These are phyloP conservation scores for Agrypnus murinus DNA, from an alignment of 2,888 invertebrate species.

Conservation along the genomic window DNA sequence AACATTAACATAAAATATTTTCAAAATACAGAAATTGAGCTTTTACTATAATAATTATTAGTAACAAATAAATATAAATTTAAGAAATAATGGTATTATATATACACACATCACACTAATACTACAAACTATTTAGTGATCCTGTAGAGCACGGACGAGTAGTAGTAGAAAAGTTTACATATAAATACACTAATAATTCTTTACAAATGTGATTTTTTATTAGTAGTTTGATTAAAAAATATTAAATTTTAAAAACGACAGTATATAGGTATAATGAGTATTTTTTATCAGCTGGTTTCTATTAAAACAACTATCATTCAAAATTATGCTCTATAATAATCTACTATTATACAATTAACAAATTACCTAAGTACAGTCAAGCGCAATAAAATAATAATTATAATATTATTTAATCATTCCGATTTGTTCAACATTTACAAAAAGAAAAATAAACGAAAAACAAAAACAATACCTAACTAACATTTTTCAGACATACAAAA, in stretches of 20 bases:
- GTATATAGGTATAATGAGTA: conserved; percentile 40
- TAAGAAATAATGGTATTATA: conserved; percentile 26
- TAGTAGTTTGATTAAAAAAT: conserved; percentile 19
- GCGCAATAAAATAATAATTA: conserved; percentile 21
- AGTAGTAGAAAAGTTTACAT: conserved; percentile 7
- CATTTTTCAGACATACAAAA: not conserved
- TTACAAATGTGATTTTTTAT: conserved; percentile 2
- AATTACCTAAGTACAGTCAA: conserved; percentile 39
- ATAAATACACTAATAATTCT: not conserved
- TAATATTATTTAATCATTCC: no score
- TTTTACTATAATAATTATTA: conserved; percentile 31
- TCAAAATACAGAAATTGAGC: conserved; percentile 23
- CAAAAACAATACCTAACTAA: not conserved
- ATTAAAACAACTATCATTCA: conserved; percentile 4
- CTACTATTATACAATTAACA: conserved; percentile 33
- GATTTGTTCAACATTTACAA: not conserved
- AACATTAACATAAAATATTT: conserved; percentile 24
- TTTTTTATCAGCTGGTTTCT: conserved; percentile 47
- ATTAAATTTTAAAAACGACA: conserved; percentile 15
- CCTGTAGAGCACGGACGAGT: no score
- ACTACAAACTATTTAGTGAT: conserved; percentile 12
- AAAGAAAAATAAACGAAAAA: not conserved
- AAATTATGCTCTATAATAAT: not conserved
- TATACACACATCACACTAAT: conserved; percentile 38
- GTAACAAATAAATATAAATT: conserved; percentile 38